Percentiles rank a stretch among this genome's conserved stretches.
phyloP scores from a whole-genome alignment of 1,140 invertebrate species.

The Drosophila hydei region DNA sequence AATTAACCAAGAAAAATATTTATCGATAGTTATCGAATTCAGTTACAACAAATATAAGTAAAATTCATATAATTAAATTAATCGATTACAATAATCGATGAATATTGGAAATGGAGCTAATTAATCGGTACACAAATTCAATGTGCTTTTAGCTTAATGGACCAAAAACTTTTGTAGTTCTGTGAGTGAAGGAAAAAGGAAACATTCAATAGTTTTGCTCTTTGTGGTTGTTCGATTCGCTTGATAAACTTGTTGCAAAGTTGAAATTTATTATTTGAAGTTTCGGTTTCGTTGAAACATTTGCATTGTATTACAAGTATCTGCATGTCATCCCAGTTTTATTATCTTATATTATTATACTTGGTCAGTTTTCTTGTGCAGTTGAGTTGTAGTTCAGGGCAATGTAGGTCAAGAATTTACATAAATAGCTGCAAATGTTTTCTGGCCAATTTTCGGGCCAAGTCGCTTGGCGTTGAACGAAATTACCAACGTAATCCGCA shows the following conservation, averaged over 20 bases:
- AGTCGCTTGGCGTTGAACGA: slow-evolving; percentile 22
- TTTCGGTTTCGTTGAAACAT: neutral
- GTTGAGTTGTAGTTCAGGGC: neutral
- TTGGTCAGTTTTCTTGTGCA: neutral
- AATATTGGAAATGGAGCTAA: too few relatives aligned
- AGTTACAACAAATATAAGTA: too few relatives aligned
- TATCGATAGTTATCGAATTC: too few relatives aligned
- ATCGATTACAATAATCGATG: too few relatives aligned
- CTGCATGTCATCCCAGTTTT: slow-evolving; percentile 1
- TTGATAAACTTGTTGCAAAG: slow-evolving; percentile 11
- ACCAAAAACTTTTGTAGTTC: too few relatives aligned
- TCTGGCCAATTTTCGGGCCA: slow-evolving; percentile 38
- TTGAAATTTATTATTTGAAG: neutral
- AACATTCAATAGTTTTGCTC: neutral
- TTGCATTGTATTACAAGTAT: slow-evolving; percentile 5
- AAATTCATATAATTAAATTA: too few relatives aligned
- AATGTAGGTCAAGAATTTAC: slow-evolving; percentile 46
- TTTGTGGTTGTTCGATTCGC: neutral
- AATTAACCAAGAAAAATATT: too few relatives aligned
- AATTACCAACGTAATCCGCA: slow-evolving; percentile 37
- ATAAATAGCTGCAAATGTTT: slow-evolving; percentile 36
- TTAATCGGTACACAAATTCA: too few relatives aligned
- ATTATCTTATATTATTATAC: neutral
- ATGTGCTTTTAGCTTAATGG: too few relatives aligned
- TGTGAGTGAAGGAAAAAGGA: too few relatives aligned